Conservation (phyloP, 2,113 vertebrate genomes). For the Macaca nemestrina region DNA sequence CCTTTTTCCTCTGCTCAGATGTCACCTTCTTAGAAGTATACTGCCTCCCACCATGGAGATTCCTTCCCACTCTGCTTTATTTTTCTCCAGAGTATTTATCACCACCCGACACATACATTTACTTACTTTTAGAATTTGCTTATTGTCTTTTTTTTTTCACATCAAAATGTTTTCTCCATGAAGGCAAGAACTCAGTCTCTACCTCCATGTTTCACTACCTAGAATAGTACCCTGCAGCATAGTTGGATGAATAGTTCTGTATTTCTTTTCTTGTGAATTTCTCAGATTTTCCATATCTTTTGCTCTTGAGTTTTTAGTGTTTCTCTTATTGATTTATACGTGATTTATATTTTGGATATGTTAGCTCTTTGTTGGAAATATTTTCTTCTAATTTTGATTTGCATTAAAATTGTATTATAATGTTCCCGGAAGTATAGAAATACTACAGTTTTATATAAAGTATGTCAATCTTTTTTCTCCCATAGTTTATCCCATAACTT, state of each 20-base stretch:
- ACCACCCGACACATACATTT: background rate
- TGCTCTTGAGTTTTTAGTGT: background rate
- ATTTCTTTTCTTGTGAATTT: background rate
- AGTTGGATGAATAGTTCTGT: background rate
- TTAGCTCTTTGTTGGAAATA: background rate
- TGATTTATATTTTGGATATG: background rate
- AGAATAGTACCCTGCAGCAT: background rate
- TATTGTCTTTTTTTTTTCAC: background rate
- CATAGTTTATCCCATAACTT: background rate
- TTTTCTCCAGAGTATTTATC: background rate
- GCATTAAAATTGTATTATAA: background rate
- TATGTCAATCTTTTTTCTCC: background rate
- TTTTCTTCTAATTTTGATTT: slow-evolving; percentile 22
- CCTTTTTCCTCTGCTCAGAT: slow-evolving; percentile 1
- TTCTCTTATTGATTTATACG: background rate
- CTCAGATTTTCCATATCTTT: background rate
- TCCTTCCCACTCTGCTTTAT: background rate
- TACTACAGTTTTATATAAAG: slow-evolving; percentile 28
- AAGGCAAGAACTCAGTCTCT: background rate
- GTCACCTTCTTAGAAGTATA: background rate
- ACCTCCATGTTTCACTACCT: background rate
- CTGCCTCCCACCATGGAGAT: background rate
- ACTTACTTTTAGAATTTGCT: background rate
- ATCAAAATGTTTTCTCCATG: background rate
- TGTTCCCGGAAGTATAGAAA: background rate